Evolutionary conservation across 2,888 invertebrate genomes (phyloP), one percentile per base, ranked within the genome.

Genomic region (Apomyelois bistriatella): DNA sequence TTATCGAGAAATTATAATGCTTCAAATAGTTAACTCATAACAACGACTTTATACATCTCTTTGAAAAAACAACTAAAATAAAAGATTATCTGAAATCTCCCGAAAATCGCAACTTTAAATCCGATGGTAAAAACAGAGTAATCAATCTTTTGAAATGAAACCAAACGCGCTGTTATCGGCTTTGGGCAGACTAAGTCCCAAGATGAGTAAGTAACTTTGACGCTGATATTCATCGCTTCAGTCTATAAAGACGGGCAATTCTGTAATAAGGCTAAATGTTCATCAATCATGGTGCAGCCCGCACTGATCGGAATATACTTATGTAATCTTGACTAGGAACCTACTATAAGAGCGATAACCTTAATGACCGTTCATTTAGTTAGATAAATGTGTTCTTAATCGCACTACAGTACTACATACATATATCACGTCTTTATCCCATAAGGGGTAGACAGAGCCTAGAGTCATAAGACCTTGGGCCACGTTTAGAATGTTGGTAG

Each of bases 281-380:
- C 82, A 88, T 88, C 85, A 85, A 87, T 88, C 88, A 88, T 83
- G 81, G 74, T 76, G n/a, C 70, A 70, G 63, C 70, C 68, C 68
- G 36, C 30, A 1, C n/a, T 30, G 51, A 42, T 75, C 68, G 67
- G 67, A 68, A 59, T 61, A 62, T 61, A 61, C 32, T 10, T 7
- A 7, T 63, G 63, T 28, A 67, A 73, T 75, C 71, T 64, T 70
- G 71, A 72, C 69, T 40, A 3, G 7, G 32, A 72, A 70, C 79
- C 3, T 85, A 86, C 86, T 86, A 81, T 82, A 72, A 59, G 70
- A 78, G 76, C 78, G 82, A 81, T 81, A 74, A 72, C 72, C 66
- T 61, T 75, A 73, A 76, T 30, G 38, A 38, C 13, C 7, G 12
- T 37, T 9, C 7, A 32, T 3, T 7, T 5, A 28, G 28, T 5